phyloP scores from a whole-genome alignment of 2,888 invertebrate genomes.

The Conchocele bisecta region DNA sequence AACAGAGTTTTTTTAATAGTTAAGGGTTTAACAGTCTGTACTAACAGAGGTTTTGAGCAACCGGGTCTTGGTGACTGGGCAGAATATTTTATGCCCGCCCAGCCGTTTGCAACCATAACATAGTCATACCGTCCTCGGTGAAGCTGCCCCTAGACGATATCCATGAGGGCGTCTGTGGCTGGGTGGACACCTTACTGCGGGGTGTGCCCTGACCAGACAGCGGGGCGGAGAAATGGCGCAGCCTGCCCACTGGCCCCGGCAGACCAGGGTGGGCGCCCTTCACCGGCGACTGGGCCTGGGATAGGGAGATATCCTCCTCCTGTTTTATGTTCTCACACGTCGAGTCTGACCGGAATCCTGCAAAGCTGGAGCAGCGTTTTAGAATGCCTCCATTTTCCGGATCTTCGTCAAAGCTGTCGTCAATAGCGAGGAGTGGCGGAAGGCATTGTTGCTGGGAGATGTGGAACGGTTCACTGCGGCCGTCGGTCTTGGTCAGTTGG shows the following conservation, averaged over 20 bases:
- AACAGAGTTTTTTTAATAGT: no score
- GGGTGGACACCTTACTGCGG: conserved; percentile 65
- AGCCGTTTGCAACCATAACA: no score
- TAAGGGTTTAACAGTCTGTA: no score
- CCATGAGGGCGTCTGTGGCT: conserved; percentile 75
- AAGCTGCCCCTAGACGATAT: conserved; percentile 75
- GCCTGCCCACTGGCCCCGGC: conserved; percentile 51
- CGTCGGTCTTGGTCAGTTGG: conserved; percentile 58
- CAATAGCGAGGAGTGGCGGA: conserved; percentile 10
- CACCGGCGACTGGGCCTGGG: conserved; percentile 37
- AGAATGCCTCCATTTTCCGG: conserved; percentile 50
- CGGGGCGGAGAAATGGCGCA: conserved; percentile 75
- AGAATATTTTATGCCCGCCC: no score
- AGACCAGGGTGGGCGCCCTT: conserved; percentile 39
- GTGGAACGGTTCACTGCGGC: conserved; percentile 45
- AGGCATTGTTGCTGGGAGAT: no score
- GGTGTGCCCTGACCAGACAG: conserved; percentile 69
- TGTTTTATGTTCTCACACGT: conserved; percentile 27
- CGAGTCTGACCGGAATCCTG: conserved; percentile 64
- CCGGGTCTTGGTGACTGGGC: no score
- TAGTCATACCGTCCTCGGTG: conserved; percentile 61
- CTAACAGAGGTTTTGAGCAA: no score
- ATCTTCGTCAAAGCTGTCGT: conserved; percentile 39
- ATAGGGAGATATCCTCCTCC: conserved; percentile 26
- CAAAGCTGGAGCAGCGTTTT: conserved; percentile 76